Base-by-base conservation (phyloP, 2,888 invertebrate species). In the Torymus texanus region DNA sequence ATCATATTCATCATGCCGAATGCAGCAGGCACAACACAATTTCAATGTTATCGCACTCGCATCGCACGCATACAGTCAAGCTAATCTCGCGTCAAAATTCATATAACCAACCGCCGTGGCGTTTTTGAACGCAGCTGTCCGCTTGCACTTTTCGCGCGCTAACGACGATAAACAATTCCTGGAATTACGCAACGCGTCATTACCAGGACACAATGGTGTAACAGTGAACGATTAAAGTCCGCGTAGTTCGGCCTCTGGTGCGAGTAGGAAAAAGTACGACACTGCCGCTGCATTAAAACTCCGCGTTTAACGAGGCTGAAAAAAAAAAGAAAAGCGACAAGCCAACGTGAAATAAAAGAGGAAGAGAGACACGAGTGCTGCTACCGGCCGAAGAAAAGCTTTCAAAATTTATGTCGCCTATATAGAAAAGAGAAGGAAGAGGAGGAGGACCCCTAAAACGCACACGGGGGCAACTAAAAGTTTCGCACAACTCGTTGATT, bases 401-500 rank as follows among this genome's bases (percentile, higher is more conserved):
- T 50, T 72, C 55, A 21, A 61, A 79, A 75, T 75, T 71, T 75
- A 66, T 72, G 66, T 67, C 61, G 3, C 53, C 56, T 14, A 14
- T 58, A 21, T 21, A 3, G 12, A 16, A 8, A 13, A n/a, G n/a
- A n/a, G n/a, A n/a, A n/a, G n/a, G n/a, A n/a, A n/a, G n/a, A n/a
- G n/a, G 2, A 11, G 10, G 41, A 11, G 51, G n/a, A 18, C 59
- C 12, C 24, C 29, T 5, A 29, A 29, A n/a, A n/a, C n/a, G 51
- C 21, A n/a, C 14, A n/a, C n/a, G n/a, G n/a, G n/a, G 16, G 61
- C 53, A 71, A 53, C 53, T 50, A 72, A 81, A 81, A 71, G 75
- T 78, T 78, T 21, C 29, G 29, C 29, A 66, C 71, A 72, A 75
- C 75, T 75, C 74, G 80, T 72, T 78, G 78, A 81, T 74, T 81